Percentiles rank a stretch among this genome's conserved stretches.
Evolutionary conservation across 2,797 vertebrate species (phyloP).

Genomic region (Urophycis tenuis): DNA sequence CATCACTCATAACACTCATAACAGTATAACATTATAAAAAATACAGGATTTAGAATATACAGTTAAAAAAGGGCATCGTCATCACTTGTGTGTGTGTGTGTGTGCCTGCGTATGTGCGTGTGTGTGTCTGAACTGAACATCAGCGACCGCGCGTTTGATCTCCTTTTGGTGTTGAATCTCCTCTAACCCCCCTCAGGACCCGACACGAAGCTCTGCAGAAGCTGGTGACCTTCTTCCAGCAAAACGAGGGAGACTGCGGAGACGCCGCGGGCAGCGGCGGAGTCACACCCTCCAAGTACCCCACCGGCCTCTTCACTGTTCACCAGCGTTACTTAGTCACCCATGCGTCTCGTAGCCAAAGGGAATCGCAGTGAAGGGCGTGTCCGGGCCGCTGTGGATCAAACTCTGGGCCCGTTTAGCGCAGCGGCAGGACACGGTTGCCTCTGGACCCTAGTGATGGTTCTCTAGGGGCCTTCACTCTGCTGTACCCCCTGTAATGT

Average conservation of each 20-base stretch:
- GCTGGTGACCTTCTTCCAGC: conserved; percentile 65
- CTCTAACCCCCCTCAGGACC: conserved; percentile 29
- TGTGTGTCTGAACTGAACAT: background rate
- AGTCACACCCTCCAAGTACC: conserved; percentile 52
- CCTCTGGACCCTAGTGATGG: too few relatives aligned
- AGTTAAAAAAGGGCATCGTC: too few relatives aligned
- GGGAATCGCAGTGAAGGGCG: background rate
- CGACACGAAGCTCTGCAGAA: conserved; percentile 70
- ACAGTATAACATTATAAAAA: background rate
- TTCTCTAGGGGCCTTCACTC: too few relatives aligned
- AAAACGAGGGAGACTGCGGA: conserved; percentile 34
- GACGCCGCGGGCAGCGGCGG: conserved; percentile 22
- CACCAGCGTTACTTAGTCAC: background rate
- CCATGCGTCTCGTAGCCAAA: background rate
- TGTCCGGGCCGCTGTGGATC: background rate
- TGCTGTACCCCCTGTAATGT: too few relatives aligned
- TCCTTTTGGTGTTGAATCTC: background rate
- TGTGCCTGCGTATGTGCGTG: background rate
- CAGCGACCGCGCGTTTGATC: background rate
- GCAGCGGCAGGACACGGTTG: too few relatives aligned
- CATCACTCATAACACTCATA: too few relatives aligned
- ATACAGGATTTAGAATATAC: background rate
- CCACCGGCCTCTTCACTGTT: background rate
- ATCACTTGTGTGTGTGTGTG: too few relatives aligned
- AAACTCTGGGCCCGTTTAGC: background rate